Evolutionary conservation across 2,113 vertebrate genomes (phyloP).

Genomic region (Grammomys surdaster): DNA sequence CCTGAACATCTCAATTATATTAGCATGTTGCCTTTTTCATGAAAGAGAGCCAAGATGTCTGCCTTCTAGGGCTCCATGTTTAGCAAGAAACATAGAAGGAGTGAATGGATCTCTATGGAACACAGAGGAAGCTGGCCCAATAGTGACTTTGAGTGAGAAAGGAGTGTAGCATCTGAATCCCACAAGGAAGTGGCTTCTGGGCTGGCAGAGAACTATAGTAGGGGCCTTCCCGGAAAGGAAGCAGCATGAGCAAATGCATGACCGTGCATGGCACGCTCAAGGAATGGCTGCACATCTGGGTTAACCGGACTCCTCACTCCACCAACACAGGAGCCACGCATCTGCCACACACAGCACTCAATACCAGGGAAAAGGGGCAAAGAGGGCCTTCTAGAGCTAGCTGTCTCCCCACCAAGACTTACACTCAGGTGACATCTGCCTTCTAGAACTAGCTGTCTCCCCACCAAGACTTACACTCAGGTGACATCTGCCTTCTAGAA

Average conservation of each 20-base stretch:
- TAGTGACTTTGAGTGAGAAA: background rate
- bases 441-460: no score
- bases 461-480: no score
- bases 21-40: conserved; percentile 48
- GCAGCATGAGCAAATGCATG: conserved; percentile 30
- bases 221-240: conserved; percentile 9
- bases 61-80: background rate
- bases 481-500: no score
- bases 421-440: no score
- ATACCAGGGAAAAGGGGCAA: no score
- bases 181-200: background rate
- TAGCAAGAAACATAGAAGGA: background rate
- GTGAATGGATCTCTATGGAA: background rate
- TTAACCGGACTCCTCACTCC: no score
- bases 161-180: background rate
- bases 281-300: background rate
- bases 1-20: background rate
- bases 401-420: background rate
- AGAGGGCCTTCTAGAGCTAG: background rate
- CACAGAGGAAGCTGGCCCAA: background rate
- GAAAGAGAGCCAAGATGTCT: background rate
- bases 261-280: background rate
- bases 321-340: background rate
- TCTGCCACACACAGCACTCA: background rate
- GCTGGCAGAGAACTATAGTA: background rate